Percentiles rank a stretch among this genome's conserved stretches.
Evolutionary conservation across 2,113 vertebrate genomes (phyloP).

Genomic region (Isurus oxyrinchus): DNA sequence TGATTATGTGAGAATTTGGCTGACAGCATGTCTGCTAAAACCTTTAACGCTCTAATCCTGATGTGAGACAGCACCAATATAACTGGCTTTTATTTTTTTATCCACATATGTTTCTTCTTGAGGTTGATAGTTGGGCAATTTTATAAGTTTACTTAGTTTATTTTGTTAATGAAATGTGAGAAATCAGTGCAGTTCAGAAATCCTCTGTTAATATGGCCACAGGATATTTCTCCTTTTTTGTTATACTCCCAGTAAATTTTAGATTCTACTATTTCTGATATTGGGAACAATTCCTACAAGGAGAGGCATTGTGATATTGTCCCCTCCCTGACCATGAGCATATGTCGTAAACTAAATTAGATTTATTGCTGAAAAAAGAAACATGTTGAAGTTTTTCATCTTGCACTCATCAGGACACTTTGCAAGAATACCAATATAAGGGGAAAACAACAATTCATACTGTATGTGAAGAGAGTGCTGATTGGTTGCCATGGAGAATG

Average conservation of each 20-base stretch:
- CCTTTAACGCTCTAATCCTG: constrained; percentile 45
- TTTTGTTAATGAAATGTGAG: constrained; percentile 2
- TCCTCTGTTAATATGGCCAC: neutral
- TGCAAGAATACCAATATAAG: too few species aligned
- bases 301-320: too few species aligned
- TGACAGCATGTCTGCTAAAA: constrained; percentile 19
- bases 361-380: too few species aligned
- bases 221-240: neutral
- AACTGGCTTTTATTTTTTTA: neutral
- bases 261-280: neutral
- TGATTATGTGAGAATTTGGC: constrained; percentile 21
- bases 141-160: neutral
- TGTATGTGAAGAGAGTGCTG: too few species aligned
- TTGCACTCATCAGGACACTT: too few species aligned
- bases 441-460: too few species aligned
- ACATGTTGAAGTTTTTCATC: too few species aligned
- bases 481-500: too few species aligned
- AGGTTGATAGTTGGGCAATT: neutral
- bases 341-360: neutral
- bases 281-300: neutral
- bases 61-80: neutral
- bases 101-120: constrained; percentile 34
- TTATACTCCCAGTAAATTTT: neutral
- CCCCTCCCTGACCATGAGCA: neutral
- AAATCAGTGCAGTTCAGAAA: neutral